Evolutionary conservation across 2,888 invertebrate species (phyloP).

Genomic region (Mongoloraphidia duomilia): DNA sequence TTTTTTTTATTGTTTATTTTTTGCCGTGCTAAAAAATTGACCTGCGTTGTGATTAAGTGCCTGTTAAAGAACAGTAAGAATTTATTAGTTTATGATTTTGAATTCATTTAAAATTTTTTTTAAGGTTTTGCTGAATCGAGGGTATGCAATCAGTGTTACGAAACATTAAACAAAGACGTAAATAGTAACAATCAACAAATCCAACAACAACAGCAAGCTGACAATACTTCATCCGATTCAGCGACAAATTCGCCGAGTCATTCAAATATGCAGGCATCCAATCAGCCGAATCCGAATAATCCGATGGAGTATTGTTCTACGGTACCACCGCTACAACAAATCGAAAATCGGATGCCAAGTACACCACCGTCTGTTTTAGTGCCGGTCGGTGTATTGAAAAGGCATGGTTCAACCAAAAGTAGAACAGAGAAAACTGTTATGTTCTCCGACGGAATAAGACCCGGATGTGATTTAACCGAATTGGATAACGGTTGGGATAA

Average conservation of each 20-base stretch:
- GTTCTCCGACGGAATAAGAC: conserved; percentile 80
- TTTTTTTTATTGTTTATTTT: too few relatives aligned
- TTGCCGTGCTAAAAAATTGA: too few relatives aligned
- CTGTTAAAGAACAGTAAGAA: too few relatives aligned
- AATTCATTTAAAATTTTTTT: too few relatives aligned
- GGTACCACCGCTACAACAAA: conserved; percentile 64
- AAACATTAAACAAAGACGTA: conserved; percentile 33
- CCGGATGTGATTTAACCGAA: conserved; percentile 73
- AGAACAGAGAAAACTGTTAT: conserved; percentile 61
- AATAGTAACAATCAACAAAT: conserved; percentile 12
- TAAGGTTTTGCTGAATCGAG: conserved; percentile 44
- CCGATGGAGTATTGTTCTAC: conserved; percentile 79
- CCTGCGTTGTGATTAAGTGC: too few relatives aligned
- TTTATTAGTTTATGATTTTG: too few relatives aligned
- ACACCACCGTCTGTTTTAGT: conserved; percentile 62
- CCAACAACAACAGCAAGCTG: conserved; percentile 17
- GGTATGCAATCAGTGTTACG: conserved; percentile 60
- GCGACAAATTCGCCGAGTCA: conserved; percentile 17
- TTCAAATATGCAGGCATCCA: conserved; percentile 21
- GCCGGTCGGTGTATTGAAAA: conserved; percentile 67
- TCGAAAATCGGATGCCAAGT: conserved; percentile 34
- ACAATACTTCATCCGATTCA: conserved; percentile 19
- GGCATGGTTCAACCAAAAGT: conserved; percentile 40
- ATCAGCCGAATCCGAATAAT: conserved; percentile 66
- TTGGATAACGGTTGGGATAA: conserved; percentile 48